Base-by-base conservation (phyloP, 2,888 invertebrate genomes). In the Callyntrura guangdongensis region DNA sequence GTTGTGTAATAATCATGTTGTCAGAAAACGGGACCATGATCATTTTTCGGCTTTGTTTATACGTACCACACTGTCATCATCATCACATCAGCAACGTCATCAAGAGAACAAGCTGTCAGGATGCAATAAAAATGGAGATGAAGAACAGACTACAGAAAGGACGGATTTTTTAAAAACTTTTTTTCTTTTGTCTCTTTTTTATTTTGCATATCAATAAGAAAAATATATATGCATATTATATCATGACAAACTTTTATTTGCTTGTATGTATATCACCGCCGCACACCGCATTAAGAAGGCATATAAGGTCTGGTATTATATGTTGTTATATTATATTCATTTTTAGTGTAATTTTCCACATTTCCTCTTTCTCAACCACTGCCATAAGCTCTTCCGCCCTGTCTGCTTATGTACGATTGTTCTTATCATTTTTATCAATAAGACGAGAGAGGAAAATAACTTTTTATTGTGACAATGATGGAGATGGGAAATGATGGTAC, bases 401-500 rank as follows among this genome's bases (percentile, higher is more conserved):
- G 17, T 53, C 6, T 53, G 2, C 27, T 27, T 27, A 72, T 53
- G 14, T 22, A 22, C 53, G 25, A 79, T 79, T 79, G 64, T 69
- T 72, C 53, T 88, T 64, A 67, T 87, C 61, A 53, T 72, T 77
- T 45, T 81, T 87, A 79, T 88, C 87, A 88, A 88, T 88, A 81
- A 87, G 45, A 67, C 11, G 67, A 45, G 17, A 17, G 45, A 17
- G 56, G 17, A 59, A 59, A 25, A 85, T 53, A 85, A 85, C n/a
- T 61, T 86, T 86, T 86, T 88, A 88, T 88, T 82, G 36, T 89
- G 83, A 90, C 89, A 85, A 84, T 77, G 85, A 85, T 90, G 79
- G 81, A 84, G 77, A 89, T 85, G 81, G 25, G 79, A 79, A 59
- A 74, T 87, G 74, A 85, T 86, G 81, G 59, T 6, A 36, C 36